Percentiles rank a stretch among this genome's conserved stretches.
Evolutionary conservation across 2,113 vertebrate species (phyloP).

Genomic region (Melanerpes formicivorus): DNA sequence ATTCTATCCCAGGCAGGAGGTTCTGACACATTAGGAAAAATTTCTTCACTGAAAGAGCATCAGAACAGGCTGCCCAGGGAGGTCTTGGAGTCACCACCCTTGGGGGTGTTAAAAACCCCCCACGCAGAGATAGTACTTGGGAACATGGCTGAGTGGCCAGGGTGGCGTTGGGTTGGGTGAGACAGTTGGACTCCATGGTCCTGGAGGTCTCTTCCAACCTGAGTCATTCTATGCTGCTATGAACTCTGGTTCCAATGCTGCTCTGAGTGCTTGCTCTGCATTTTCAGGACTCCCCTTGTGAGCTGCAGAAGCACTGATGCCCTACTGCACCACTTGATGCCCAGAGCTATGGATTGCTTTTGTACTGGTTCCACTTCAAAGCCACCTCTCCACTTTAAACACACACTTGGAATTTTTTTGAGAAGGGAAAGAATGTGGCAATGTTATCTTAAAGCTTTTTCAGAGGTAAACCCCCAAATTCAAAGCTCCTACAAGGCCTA

Average conservation of each 20-base stretch:
- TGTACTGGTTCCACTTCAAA: not conserved
- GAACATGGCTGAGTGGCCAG: too few species aligned
- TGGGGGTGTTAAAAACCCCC: too few species aligned
- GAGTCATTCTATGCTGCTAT: too few species aligned
- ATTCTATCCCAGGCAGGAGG: not conserved
- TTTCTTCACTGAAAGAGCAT: too few species aligned
- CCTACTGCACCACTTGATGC: rapidly evolving
- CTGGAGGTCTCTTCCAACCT: too few species aligned
- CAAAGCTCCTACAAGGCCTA: not conserved
- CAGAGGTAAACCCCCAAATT: rapidly evolving
- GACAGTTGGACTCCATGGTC: too few species aligned
- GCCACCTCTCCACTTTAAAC: not conserved
- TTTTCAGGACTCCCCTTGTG: not conserved
- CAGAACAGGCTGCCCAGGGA: too few species aligned
- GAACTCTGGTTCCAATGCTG: not conserved
- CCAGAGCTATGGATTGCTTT: not conserved
- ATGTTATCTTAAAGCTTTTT: not conserved
- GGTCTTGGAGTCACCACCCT: too few species aligned
- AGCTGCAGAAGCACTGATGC: not conserved
- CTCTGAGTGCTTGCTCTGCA: not conserved
- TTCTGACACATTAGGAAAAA: not conserved
- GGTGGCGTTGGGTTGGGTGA: too few species aligned
- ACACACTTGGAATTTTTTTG: not conserved
- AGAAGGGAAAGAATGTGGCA: not conserved
- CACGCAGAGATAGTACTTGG: too few species aligned